Evolutionary conservation across 1,140 invertebrate species (phyloP), one percentile per base, ranked within the genome.

Genomic region (Drosophila kanapiae): DNA sequence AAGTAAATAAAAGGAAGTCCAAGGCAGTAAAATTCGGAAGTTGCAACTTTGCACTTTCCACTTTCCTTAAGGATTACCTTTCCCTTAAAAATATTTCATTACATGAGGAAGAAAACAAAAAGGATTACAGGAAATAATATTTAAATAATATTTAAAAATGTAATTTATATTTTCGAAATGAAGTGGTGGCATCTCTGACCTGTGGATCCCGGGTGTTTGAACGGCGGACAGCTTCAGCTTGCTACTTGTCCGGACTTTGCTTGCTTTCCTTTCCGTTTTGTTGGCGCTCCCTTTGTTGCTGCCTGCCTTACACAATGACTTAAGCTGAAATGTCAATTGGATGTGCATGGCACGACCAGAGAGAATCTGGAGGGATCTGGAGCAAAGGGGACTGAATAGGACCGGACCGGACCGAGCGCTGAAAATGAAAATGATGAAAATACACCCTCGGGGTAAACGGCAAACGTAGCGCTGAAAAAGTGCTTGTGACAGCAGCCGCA

Each of bases 311-410:
- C 80, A 88, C 77, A 88, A 88, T 88, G 85, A 88, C 85, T 88
- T 88, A 88, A 88, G 84, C 84, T 88, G 85, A 88, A 88, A 88
- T 88, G 84, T 88, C 84, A 88, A 88, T 88, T 88, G 84, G 84
- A 90, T 87, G 81, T 83, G 84, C 84, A 77, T 72, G 67, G 69
- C 68, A 72, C 69, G 69, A 72, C 69, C 40, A 71, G 67, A 71
- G 67, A 71, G 67, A 72, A 72, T 48, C 51, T 29, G 27, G 35
- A 23, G n/a, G n/a, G 23, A 65, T 7, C 45, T 38, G 58, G 67
- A 59, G 47, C 69, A 63, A 54, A 23, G 23, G 23, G 23, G 23
- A n/a, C n/a, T n/a, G n/a, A n/a, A n/a, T n/a, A n/a, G n/a, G n/a
- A 54, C 35, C 42, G 38, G 45, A 69, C 51, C 42, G 42, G 16